phyloP scores from a whole-genome alignment of 2,113 vertebrate genomes.

The Phrynosoma platyrhinos region DNA sequence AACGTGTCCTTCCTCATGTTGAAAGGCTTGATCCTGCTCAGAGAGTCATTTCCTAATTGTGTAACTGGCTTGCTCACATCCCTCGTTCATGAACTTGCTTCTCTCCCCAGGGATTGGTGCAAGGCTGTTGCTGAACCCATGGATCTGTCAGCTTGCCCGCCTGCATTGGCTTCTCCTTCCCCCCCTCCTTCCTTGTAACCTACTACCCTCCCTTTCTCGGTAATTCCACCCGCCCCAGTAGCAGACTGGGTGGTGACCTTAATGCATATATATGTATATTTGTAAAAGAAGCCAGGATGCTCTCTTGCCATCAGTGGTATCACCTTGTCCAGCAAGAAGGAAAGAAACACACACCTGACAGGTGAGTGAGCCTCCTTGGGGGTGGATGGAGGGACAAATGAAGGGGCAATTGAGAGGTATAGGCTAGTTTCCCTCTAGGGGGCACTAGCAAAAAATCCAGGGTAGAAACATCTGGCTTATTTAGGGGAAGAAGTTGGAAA shows the following conservation, averaged over 20 bases:
- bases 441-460: not conserved
- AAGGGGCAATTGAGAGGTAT: not conserved
- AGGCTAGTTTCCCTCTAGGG: not conserved
- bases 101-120: not conserved
- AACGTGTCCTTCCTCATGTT: constrained; percentile 2
- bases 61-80: constrained; percentile 19
- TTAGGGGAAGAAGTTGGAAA: not conserved
- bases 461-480: not conserved
- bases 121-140: not conserved
- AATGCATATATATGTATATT: not conserved
- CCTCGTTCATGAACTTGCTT: not conserved
- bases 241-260: constrained; percentile 29
- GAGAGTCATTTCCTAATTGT: constrained; percentile 35
- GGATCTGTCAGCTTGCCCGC: not conserved
- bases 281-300: constrained; percentile 5
- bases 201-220: constrained; percentile 12
- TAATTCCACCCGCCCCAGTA: constrained; percentile 38
- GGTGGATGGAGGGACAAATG: not conserved
- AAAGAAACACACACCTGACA: not conserved
- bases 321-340: not conserved
- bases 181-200: constrained; percentile 19
- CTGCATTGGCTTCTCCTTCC: not conserved
- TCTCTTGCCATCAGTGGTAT: not conserved
- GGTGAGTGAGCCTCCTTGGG: constrained; percentile 7
- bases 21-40: not conserved